Evolutionary conservation across 2,888 invertebrate genomes (phyloP).

Genomic region (Andrena dorsata): DNA sequence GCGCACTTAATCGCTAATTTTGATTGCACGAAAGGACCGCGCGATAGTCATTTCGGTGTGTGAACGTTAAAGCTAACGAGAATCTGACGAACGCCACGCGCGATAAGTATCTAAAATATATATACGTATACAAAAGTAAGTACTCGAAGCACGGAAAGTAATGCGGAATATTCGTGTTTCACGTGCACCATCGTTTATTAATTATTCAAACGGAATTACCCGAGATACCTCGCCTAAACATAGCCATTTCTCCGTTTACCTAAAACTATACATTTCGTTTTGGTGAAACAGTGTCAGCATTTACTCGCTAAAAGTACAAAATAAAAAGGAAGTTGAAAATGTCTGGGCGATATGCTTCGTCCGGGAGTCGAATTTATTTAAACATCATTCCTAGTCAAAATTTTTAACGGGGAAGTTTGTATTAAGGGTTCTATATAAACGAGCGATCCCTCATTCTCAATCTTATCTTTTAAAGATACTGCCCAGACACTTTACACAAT

Average conservation of each 20-base stretch:
- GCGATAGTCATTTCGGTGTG: constrained; percentile 10
- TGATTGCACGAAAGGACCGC: constrained; percentile 51
- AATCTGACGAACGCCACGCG: background rate
- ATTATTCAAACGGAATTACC: constrained; percentile 38
- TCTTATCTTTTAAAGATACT: background rate
- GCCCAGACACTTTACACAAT: constrained; percentile 4
- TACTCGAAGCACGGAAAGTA: constrained; percentile 13
- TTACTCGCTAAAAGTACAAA: background rate
- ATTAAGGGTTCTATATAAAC: no score
- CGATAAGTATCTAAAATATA: background rate
- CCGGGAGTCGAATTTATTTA: background rate
- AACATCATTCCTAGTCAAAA: no score
- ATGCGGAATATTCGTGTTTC: constrained; percentile 2
- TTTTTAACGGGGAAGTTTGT: no score
- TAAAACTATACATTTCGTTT: constrained; percentile 33
- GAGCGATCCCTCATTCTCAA: no score
- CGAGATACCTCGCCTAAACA: constrained; percentile 38
- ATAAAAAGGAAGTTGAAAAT: background rate
- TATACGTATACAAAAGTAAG: constrained; percentile 12
- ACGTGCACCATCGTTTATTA: constrained; percentile 33
- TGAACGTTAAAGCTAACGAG: constrained; percentile 18
- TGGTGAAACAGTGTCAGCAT: constrained; percentile 24
- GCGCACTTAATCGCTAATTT: constrained; percentile 53
- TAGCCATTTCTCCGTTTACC: constrained; percentile 33
- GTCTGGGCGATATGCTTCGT: constrained; percentile 6